Percentiles rank a stretch among this genome's conserved stretches.
Conservation (phyloP, 2,888 invertebrate genomes). For the Panopea generosa region DNA sequence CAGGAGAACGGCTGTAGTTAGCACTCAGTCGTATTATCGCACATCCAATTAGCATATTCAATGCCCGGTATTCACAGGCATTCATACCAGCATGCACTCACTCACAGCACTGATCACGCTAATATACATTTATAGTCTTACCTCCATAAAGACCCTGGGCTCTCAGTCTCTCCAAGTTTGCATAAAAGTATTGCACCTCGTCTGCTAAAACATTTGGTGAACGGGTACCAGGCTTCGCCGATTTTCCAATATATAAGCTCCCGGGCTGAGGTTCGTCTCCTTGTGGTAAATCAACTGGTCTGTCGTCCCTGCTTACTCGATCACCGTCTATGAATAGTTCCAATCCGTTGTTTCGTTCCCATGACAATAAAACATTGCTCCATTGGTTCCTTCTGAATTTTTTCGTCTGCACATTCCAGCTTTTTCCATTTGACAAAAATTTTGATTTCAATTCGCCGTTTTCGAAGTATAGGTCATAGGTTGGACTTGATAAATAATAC, state of each 20-base stretch:
- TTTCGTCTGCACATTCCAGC: conserved; percentile 77
- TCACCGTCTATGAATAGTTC: conserved; percentile 76
- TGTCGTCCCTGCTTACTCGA: conserved; percentile 25
- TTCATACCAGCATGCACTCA: too few species aligned
- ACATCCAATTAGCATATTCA: too few species aligned
- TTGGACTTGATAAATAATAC: conserved; percentile 78
- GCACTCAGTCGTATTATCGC: too few species aligned
- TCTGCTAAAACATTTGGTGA: conserved; percentile 79
- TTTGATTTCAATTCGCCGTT: conserved; percentile 76
- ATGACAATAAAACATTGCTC: conserved; percentile 81
- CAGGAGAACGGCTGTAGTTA: too few species aligned
- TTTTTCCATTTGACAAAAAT: conserved; percentile 66
- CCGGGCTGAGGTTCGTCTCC: conserved; percentile 59
- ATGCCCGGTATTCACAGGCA: too few species aligned
- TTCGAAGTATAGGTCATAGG: conserved; percentile 79
- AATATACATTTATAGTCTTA: too few species aligned
- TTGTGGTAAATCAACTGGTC: conserved; percentile 37
- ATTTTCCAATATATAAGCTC: conserved; percentile 74
- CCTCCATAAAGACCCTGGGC: conserved; percentile 72
- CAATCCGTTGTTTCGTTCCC: conserved; percentile 81
- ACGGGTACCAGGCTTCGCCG: conserved; percentile 49
- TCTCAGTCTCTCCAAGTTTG: conserved; percentile 74
- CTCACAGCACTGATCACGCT: too few species aligned
- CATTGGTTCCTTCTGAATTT: conserved; percentile 66
- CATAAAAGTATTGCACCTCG: conserved; percentile 82